Evolutionary conservation across 2,888 invertebrate genomes (phyloP).

Genomic region (Diplolepis rosae): DNA sequence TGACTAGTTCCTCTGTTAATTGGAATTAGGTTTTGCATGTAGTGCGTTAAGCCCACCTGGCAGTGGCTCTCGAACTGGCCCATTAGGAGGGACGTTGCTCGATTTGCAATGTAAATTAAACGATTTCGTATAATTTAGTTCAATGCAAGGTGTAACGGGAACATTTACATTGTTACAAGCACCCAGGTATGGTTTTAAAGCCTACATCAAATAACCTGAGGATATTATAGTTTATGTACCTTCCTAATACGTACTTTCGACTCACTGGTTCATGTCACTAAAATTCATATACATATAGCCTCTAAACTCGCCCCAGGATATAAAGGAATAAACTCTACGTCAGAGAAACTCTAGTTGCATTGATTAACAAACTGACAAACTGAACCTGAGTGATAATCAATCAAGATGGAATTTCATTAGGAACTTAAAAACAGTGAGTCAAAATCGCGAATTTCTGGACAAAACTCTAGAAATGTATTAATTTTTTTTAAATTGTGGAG

Average conservation of each 20-base stretch:
- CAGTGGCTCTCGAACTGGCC: not conserved
- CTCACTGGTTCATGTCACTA: not conserved
- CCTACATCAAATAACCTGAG: constrained; percentile 7
- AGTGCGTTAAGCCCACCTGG: not conserved
- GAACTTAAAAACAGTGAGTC: no score
- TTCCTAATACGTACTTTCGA: constrained; percentile 9
- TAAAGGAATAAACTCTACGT: not conserved
- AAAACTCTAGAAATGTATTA: no score
- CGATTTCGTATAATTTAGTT: constrained; percentile 56
- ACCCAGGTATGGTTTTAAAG: not conserved
- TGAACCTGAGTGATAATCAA: no score
- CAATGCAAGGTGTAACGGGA: constrained; percentile 18
- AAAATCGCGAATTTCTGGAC: no score
- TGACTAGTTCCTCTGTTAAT: constrained; percentile 21
- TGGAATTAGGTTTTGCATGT: not conserved
- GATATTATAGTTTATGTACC: constrained; percentile 24
- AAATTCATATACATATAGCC: constrained; percentile 33
- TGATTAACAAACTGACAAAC: constrained; percentile 28
- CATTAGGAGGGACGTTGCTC: constrained; percentile 38
- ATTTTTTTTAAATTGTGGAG: no score
- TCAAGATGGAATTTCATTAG: no score
- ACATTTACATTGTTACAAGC: constrained; percentile 6
- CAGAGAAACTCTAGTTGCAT: constrained; percentile 11
- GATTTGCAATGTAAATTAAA: constrained; percentile 57
- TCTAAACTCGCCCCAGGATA: constrained; percentile 7